Evolutionary conservation across 2,888 invertebrate genomes (phyloP), one percentile per base, ranked within the genome.

Genomic region (Eupithecia pulchellata): DNA sequence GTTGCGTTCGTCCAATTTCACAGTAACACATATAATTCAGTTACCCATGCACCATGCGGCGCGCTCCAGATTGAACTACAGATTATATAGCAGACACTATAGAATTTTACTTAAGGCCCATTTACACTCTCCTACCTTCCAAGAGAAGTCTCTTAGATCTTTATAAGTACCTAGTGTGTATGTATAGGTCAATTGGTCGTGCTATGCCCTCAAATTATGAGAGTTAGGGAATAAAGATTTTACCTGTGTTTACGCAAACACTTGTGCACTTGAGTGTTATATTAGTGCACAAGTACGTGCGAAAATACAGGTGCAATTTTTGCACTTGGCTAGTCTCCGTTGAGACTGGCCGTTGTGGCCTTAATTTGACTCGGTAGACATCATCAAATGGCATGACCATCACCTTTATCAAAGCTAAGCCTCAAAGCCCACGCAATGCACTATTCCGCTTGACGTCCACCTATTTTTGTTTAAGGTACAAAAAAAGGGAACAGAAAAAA

Each of bases 21-120:
- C 86, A 84, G 84, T 79, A 79, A 78, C 76, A 84, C 85, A 82
- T 89, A 91, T 92, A 91, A 91, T 89, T 92, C 90, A 89, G 89
- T 89, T 89, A 89, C 81, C 86, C 86, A 87, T 88, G 88, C 87
- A 87, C 91, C 91, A 91, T 90, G 91, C 85, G 86, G 92, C 83
- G 91, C 80, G 81, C 83, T 82, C 88, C 75, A 82, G 84, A 87
- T 88, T 87, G 84, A 86, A 87, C 82, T 79, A 64, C 60, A 72
- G 72, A 62, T 64, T 57, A 57, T 20, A 58, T 17, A 64, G 52
- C 52, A 72, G 63, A 63, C 5, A 66, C 66, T 32, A 80, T 47
- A 52, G 42, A 42, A 20, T 25, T 11, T 13, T 25, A 52, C 52
- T 52, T 52, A 52, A 52, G 13, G 52, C 2, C 25, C 52, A 25